These are phyloP conservation scores for Ceyx cyanopectus DNA, from an alignment of 2,113 vertebrate species.

Conservation along the genomic window DNA sequence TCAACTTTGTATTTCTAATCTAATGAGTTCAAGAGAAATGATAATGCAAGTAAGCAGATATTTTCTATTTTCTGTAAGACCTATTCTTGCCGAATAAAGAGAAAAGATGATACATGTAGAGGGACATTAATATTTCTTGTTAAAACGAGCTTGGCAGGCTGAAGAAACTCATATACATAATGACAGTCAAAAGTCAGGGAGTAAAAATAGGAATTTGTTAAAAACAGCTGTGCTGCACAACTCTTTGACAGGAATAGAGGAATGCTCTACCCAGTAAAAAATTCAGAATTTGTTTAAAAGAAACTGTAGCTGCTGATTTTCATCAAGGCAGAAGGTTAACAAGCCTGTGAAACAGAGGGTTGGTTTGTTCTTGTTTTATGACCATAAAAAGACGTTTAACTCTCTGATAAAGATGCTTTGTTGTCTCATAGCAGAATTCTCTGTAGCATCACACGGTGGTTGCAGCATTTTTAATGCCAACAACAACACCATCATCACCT, in stretches of 20 bases:
- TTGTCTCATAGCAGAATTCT: not conserved
- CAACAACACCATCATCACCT: not conserved
- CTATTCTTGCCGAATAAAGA: conserved; percentile 32
- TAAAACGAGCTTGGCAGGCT: conserved; percentile 24
- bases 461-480: not conserved
- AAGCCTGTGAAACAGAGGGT: not conserved
- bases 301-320: conserved; percentile 32
- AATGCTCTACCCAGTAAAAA: conserved; percentile 16
- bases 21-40: conserved; percentile 45
- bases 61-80: conserved; percentile 35
- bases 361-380: not conserved
- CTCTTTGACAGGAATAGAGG: conserved; percentile 27
- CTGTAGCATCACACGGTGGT: not conserved
- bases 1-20: conserved; percentile 23
- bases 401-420: not conserved
- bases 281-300: not conserved
- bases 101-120: conserved; percentile 4
- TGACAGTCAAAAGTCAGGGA: conserved; percentile 39
- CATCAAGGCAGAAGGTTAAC: conserved; percentile 28
- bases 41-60: conserved; percentile 25
- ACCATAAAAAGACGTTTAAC: not conserved
- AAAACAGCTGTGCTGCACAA: conserved; percentile 49
- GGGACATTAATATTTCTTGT: conserved; percentile 51
- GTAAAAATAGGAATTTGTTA: conserved; percentile 50
- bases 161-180: conserved; percentile 54